Evolutionary conservation across 2,113 vertebrate species (phyloP).

Genomic region (Eonycteris spelaea): DNA sequence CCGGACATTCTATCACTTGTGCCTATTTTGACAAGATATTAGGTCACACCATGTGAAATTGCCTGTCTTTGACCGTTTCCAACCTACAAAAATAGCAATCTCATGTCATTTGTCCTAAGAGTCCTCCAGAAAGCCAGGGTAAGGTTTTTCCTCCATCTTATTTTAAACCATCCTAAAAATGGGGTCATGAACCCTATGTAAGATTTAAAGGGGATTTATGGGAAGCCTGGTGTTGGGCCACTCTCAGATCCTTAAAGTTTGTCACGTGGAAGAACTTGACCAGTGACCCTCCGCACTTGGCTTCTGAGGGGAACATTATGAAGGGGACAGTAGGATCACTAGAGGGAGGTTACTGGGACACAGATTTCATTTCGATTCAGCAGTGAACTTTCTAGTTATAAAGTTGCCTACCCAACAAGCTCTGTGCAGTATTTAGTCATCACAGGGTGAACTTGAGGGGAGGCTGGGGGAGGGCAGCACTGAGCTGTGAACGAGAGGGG

Average conservation of each 20-base stretch:
- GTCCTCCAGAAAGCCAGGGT: background rate
- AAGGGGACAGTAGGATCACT: background rate
- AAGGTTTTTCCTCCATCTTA: background rate
- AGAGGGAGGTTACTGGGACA: background rate
- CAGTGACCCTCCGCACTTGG: background rate
- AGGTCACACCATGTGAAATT: background rate
- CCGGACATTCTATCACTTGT: background rate
- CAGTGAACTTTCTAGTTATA: background rate
- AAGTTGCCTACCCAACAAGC: background rate
- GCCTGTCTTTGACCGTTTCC: background rate
- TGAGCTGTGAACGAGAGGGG: too few species aligned
- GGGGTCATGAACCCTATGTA: background rate
- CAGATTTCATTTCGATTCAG: background rate
- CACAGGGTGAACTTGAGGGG: too few species aligned
- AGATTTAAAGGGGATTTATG: background rate
- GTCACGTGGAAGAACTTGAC: background rate
- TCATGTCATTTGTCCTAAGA: background rate
- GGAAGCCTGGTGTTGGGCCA: background rate
- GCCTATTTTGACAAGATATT: background rate
- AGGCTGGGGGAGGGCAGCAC: rapidly evolving
- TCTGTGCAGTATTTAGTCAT: background rate
- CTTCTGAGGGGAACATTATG: background rate
- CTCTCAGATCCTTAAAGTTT: background rate
- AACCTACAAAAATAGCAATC: background rate
- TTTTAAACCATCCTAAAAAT: background rate